Base-by-base conservation (phyloP, 1,140 invertebrate species). In the Papilio dardanus region DNA sequence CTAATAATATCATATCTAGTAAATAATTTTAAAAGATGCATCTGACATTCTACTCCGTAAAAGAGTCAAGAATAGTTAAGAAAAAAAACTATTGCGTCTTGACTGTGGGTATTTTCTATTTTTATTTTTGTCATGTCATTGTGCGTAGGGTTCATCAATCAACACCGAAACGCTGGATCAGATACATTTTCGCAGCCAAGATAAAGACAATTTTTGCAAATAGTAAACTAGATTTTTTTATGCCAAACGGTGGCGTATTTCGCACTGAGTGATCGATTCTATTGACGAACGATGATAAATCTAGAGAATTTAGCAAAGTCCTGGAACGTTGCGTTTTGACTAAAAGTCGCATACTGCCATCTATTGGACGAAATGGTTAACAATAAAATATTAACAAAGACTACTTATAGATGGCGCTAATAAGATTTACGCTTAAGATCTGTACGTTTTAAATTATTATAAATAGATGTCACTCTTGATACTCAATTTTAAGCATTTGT, bases 151-250 rank as follows among this genome's bases (percentile, higher is more conserved):
- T 28, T 16, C 66, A 35, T 68, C 66, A 40, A 2, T 68, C 66
- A 21, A 19, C 19, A 35, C 1, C 35, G 40, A 40, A 21, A 1
- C 10, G 5, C 8, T 21, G 66, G 16, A 21, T 21, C 33, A 19
- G 35, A 2, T 3, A 2, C 66, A 68, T 33, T 40, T 24, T 35
- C 19, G 19, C 2, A 28, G 66, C 33, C 66, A 68, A 68, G 35
- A 68, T 42, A 68, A 40, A 68, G 35, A 68, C 40, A 68, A 21
- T 40, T 24, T 58, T 58, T 14, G 24, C 30, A 58, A 58, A 58
- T 58, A 46, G 42, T 46, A 58, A 58, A 28, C 24, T 58, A 58
- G 54, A 58, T 58, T 58, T 58, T 58, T 58, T 28, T 2, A 19
- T 58, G 54, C 54, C 54, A 58, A 58, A 24, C 12, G 1, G 30